A percentile compares a stretch with the other conserved stretches of the same genome.
phyloP scores from a whole-genome alignment of 1,140 invertebrate species.

The Lamellibrachia luymesi region DNA sequence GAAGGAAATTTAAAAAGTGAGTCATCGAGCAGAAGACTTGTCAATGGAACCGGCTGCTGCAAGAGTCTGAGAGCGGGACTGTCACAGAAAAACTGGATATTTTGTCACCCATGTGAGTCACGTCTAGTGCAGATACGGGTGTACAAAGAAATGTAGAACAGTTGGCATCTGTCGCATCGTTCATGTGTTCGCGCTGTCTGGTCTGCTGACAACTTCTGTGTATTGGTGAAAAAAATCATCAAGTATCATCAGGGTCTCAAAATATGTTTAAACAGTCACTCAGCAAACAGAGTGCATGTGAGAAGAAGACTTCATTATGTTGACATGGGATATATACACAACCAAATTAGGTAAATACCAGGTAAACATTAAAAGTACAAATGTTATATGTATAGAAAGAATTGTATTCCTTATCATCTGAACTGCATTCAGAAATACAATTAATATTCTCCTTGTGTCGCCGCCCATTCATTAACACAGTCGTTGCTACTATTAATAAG shows the following conservation, averaged over 20 bases:
- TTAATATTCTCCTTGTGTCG: neutral
- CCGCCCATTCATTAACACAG: too few relatives aligned
- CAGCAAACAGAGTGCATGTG: neutral
- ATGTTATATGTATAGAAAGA: neutral
- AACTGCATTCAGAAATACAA: neutral
- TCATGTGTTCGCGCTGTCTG: neutral
- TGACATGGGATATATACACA: neutral
- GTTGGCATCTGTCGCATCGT: neutral
- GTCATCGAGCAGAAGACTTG: too few relatives aligned
- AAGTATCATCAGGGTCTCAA: neutral
- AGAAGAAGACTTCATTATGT: too few relatives aligned
- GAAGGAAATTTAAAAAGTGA: neutral
- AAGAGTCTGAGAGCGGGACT: neutral
- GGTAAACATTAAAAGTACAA: neutral
- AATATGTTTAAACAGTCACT: neutral
- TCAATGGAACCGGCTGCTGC: neutral
- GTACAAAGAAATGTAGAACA: neutral
- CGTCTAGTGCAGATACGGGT: neutral
- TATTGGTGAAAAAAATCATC: neutral
- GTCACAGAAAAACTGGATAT: neutral
- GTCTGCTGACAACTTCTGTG: neutral
- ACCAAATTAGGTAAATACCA: neutral
- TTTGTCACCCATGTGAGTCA: neutral
- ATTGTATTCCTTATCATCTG: neutral
- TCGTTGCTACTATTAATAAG: too few relatives aligned